Percentiles rank a stretch among this genome's conserved stretches.
phyloP scores from a whole-genome alignment of 1,140 invertebrate genomes.

The Papilio dardanus region DNA sequence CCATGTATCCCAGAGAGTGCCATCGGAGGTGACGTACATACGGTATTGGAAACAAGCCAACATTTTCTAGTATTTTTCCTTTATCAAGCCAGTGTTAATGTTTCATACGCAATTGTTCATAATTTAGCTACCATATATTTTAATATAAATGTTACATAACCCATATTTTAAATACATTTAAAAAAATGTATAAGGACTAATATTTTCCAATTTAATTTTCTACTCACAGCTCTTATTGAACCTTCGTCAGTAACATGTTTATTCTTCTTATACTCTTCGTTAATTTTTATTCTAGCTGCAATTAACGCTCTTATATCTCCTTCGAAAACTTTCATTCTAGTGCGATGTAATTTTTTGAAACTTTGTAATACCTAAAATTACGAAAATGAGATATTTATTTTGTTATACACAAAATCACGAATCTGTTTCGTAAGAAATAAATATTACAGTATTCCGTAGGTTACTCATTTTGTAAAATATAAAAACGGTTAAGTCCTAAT shows the following conservation, averaged over 20 bases:
- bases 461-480: slow-evolving; percentile 29
- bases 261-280: slow-evolving; percentile 86
- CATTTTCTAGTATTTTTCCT: no score
- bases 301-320: slow-evolving; percentile 84
- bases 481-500: background rate
- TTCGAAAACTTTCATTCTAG: slow-evolving; percentile 84
- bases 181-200: background rate
- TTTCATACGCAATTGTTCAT: no score
- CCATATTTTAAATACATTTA: background rate
- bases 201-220: background rate
- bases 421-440: background rate
- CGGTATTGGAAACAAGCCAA: background rate
- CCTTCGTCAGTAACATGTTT: slow-evolving; percentile 81
- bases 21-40: no score
- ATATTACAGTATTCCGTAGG: slow-evolving; percentile 27
- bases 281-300: slow-evolving; percentile 84
- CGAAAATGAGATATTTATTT: background rate
- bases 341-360: slow-evolving; percentile 86
- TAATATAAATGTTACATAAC: background rate
- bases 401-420: background rate
- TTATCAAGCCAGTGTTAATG: no score
- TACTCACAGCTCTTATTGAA: slow-evolving; percentile 83
- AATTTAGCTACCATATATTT: no score
- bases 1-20: no score
- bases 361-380: slow-evolving; percentile 83